Base-by-base conservation (phyloP, 1,140 invertebrate genomes). In the Drosophila elegans region DNA sequence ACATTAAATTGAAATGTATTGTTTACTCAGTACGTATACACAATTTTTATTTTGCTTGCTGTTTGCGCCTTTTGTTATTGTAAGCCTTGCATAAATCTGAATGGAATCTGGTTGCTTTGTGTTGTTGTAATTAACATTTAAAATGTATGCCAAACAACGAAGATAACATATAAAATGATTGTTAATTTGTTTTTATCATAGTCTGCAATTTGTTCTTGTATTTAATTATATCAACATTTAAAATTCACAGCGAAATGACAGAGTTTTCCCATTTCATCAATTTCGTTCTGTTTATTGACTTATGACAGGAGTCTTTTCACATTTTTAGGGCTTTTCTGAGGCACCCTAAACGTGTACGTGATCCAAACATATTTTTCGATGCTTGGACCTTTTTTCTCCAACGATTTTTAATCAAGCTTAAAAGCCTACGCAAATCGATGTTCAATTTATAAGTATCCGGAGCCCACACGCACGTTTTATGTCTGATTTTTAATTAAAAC, bases 1-100 rank as follows among this genome's bases (percentile, higher is more conserved):
- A 74, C 82, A 86, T 86, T 80, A 84, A 81, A 77, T 60, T 63
- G 11, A 60, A 53, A 63, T 55, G 39, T 75, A 81, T 82, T 86
- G 82, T 81, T 84, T 81, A n/a, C n/a, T n/a, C n/a, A n/a, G n/a
- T n/a, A 71, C 81, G 55, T 66, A 59, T 51, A 63, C 16, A 51
- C 71, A 68, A 36, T 41, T 39, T 12, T n/a, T 7, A 49, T 71
- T 77, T 61, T 39, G 51, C 66, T 82, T 71, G 71, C 39, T 54
- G 64, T 69, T 54, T 74, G 46, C 39, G 10, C 54, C 38, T 56
- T 57, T 64, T 81, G 53, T 81, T 77, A 44, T 64, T 78, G 69
- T 78, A 57, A 55, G 4, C 44, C 21, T 44, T 56, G 51, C 51
- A 74, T 74, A 74, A 74, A 74, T 64, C 51, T 54, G 29, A 51